Conservation (phyloP, 2,113 vertebrate species). For the Hippopotamus amphibius region DNA sequence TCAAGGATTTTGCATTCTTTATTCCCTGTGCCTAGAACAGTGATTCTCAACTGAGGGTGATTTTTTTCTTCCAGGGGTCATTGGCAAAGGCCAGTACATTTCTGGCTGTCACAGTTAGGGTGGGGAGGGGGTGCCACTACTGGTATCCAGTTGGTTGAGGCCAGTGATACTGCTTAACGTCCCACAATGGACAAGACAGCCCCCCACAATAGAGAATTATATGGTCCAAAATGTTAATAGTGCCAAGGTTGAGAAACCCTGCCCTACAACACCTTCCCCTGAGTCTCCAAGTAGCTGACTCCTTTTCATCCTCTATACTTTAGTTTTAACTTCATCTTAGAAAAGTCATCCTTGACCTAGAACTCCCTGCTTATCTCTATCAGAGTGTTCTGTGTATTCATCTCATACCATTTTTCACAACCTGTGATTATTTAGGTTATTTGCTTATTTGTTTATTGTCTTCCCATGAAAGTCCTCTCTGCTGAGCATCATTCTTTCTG, state of each 20-base stretch:
- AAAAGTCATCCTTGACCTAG: neutral
- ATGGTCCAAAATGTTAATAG: neutral
- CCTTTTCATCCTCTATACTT: neutral
- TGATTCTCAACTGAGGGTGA: neutral
- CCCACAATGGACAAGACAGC: neutral
- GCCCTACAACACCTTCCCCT: neutral
- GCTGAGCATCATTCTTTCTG: neutral
- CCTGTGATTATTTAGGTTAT: neutral
- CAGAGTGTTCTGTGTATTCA: neutral
- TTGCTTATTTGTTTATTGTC: neutral
- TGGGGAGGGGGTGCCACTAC: too few species aligned
- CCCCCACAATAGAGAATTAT: neutral
- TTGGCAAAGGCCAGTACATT: neutral
- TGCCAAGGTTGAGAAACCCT: neutral
- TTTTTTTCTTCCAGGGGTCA: neutral
- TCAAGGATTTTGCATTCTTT: neutral
- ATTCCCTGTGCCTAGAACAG: neutral
- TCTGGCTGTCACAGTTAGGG: neutral
- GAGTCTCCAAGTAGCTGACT: neutral
- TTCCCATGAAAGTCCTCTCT: neutral
- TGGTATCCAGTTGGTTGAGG: neutral
- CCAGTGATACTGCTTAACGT: neutral
- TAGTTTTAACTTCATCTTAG: neutral
- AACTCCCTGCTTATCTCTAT: neutral
- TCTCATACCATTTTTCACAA: neutral